These are phyloP conservation scores for Branchinecta lindahli DNA, from an alignment of 1,140 invertebrate species.

Conservation along the genomic window DNA sequence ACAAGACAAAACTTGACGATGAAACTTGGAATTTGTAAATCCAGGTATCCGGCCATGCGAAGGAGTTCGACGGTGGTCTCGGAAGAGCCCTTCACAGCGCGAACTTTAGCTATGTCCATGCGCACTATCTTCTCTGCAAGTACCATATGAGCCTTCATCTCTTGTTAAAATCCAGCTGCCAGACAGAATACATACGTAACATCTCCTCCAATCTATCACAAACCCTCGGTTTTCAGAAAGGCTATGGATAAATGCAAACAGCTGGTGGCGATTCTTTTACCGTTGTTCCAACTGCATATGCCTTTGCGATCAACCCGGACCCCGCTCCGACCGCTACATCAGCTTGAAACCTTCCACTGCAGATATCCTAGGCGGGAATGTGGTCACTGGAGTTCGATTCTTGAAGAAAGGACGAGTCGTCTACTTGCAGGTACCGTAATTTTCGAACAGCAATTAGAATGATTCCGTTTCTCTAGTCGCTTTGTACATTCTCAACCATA, in stretches of 20 bases:
- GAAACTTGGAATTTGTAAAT: no score
- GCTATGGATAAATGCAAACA: slow-evolving; percentile 65
- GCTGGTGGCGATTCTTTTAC: slow-evolving; percentile 66
- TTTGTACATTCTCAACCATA: slow-evolving; percentile 11
- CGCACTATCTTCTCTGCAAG: no score
- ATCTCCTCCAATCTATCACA: no score
- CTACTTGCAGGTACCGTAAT: slow-evolving; percentile 39
- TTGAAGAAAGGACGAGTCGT: slow-evolving; percentile 55
- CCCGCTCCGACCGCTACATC: slow-evolving; percentile 56
- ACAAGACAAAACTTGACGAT: no score
- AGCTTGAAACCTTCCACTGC: slow-evolving; percentile 48
- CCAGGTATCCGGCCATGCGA: no score
- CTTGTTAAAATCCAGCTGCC: no score
- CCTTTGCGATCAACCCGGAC: slow-evolving; percentile 57
- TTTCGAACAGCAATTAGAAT: not conserved
- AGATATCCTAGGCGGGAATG: slow-evolving; percentile 51
- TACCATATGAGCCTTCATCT: no score
- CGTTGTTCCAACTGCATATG: slow-evolving; percentile 83
- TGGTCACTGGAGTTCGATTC: slow-evolving; percentile 58
- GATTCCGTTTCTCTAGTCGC: not conserved
- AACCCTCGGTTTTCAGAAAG: no score
- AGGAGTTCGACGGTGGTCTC: no score
- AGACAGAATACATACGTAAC: slow-evolving; percentile 22
- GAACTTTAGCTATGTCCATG: no score
- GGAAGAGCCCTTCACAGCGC: no score